Evolutionary conservation across 2,888 invertebrate genomes (phyloP), one percentile per base, ranked within the genome.

Genomic region (Eumacrocentrus americanus): DNA sequence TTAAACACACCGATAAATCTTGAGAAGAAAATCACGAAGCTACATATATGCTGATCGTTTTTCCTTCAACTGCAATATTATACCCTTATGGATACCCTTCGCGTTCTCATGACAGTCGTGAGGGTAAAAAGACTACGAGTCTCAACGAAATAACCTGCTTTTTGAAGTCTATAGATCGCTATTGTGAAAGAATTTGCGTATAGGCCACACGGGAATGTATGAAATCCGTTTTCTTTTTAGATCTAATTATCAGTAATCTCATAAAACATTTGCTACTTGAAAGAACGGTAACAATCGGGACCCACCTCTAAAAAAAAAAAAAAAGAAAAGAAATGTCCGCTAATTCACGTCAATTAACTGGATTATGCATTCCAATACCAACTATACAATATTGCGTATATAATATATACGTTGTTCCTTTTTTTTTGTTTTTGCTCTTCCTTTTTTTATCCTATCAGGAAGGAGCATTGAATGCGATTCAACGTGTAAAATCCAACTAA

Each of bases 371-470:
- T 52, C 37, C n/a, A n/a, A 42, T 47, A 58, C 40, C 38, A 35
- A 47, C 22, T 47, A 38, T 52, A 52, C 58, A 58, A 58, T 53
- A 58, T 52, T 52, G n/a, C n/a, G n/a, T n/a, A n/a, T n/a, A n/a
- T 38, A 40, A 44, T 53, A 18, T 58, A 29, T 29, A 52, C 59
- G 37, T 38, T 34, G 16, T 50, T 46, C 46, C 50, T 38, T 46
- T 38, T 50, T 23, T 6, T 50, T 51, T 11, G 12, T 29, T 22
- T 52, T 46, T 61, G 44, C 12, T 53, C 37, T 46, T 44, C n/a
- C 11, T 14, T 9, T 4, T 5, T 38, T 11, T 50, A 25, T 54
- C 50, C 38, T 11, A 42, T 54, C 34, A 23, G 14, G 29, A 20
- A 12, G 20, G 48, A 25, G 37, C 37, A 34, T 40, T 47, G 29